These are phyloP conservation scores for Montipora capitata DNA, from an alignment of 92 coral and sea anemone genomes.

Conservation along the genomic window DNA sequence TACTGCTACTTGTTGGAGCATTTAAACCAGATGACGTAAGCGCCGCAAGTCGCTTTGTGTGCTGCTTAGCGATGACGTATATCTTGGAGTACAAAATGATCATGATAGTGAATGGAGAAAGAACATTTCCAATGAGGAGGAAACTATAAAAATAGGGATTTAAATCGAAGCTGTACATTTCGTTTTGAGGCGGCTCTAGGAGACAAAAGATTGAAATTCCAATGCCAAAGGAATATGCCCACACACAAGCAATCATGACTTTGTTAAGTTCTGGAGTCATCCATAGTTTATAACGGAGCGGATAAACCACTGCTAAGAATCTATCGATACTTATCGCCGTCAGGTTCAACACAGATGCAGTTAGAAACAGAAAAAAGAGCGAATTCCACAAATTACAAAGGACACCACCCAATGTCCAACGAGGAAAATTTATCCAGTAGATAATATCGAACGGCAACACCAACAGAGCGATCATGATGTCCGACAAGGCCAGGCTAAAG, in stretches of 20 bases:
- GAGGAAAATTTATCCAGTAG: constrained; percentile 88
- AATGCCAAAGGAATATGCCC: constrained; percentile 79
- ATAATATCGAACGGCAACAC: constrained; percentile 86
- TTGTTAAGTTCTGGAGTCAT: constrained; percentile 71
- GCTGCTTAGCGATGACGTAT: constrained; percentile 82
- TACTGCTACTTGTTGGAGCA: not conserved
- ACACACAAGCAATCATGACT: constrained; percentile 59
- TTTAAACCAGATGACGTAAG: constrained; percentile 21
- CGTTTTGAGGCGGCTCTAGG: constrained; percentile 77
- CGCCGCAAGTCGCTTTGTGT: constrained; percentile 79
- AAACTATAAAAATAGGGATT: constrained; percentile 77
- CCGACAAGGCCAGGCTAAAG: constrained; percentile 85
- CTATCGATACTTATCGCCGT: constrained; percentile 89
- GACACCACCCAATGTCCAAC: constrained; percentile 81
- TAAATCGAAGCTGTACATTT: constrained; percentile 78
- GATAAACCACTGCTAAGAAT: constrained; percentile 91
- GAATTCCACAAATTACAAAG: constrained; percentile 90
- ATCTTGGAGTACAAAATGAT: constrained; percentile 79
- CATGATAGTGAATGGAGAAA: constrained; percentile 83
- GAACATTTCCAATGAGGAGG: constrained; percentile 82
- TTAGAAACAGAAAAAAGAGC: constrained; percentile 79
- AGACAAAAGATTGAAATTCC: constrained; percentile 75
- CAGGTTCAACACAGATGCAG: constrained; percentile 86
- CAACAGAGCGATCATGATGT: constrained; percentile 71
- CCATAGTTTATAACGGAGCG: constrained; percentile 81